Evolutionary conservation across 2,888 invertebrate species (phyloP).

Genomic region (Erynnis tages): DNA sequence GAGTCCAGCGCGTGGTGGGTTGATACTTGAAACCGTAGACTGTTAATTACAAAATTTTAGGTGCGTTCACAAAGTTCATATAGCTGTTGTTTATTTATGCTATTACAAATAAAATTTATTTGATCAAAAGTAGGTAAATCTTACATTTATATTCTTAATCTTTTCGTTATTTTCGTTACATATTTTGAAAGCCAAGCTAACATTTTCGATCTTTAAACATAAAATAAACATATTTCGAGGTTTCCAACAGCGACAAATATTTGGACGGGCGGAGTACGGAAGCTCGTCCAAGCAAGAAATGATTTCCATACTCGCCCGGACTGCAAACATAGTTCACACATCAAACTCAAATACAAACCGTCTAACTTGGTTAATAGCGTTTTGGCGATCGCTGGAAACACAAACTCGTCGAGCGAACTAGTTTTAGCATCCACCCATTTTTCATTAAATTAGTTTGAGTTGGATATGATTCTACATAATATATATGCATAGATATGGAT

Average conservation of each 20-base stretch:
- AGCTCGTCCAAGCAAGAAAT: slow-evolving; percentile 72
- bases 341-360: slow-evolving; percentile 73
- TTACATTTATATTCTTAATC: too few species aligned
- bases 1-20: too few species aligned
- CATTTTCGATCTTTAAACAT: slow-evolving; percentile 50
- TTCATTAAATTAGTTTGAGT: slow-evolving; percentile 18
- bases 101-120: too few species aligned
- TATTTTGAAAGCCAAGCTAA: not conserved
- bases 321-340: slow-evolving; percentile 71
- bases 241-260: slow-evolving; percentile 68
- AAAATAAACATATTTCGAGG: slow-evolving; percentile 60
- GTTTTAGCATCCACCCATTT: slow-evolving; percentile 16
- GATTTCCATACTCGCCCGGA: slow-evolving; percentile 69
- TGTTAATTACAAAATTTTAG: too few species aligned
- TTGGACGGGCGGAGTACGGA: slow-evolving; percentile 62
- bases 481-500: too few species aligned
- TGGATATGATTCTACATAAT: not conserved
- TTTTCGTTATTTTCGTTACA: not conserved
- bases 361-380: slow-evolving; percentile 74
- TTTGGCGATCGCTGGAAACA: slow-evolving; percentile 50
- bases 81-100: too few species aligned
- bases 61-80: too few species aligned
- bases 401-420: slow-evolving; percentile 38
- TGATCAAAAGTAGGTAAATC: too few species aligned
- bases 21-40: too few species aligned